Base-by-base conservation (phyloP, 2,113 vertebrate species). In the Corythaixoides concolor region DNA sequence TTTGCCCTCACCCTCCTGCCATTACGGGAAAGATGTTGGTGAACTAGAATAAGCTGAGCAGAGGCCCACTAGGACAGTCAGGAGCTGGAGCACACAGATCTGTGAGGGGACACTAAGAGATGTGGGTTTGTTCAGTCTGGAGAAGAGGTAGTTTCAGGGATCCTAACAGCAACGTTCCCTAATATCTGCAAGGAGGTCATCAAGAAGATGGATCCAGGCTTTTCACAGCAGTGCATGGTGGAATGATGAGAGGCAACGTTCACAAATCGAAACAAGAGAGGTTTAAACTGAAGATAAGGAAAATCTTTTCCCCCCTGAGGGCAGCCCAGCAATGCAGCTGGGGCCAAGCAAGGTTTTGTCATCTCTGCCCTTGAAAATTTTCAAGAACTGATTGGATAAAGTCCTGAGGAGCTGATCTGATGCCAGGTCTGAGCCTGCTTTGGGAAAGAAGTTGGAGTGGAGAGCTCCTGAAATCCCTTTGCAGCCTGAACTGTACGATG, bases 61-160 rank as follows among this genome's bases (percentile, higher is more conserved):
- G 37, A 78, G 18, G 33, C 11, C 23, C 32, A 8, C 35, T 13
- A 20, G 56, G 66, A 49, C 1, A 2, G 33, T 58, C 16, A 37
- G n/a, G 43, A 59, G 5, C 41, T 59, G 32, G 39, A 81, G 13
- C 33, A 32, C 15, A 13, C 5, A 0, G 1, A 1, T 37, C 35
- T 85, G 1, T 24, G 5, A 41, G 8, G 15, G 49, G n/a, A 26
- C 24, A 26, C 8, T 32, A n/a, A 59, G 28, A 8, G 32, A 35
- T 12, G 5, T 30, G 23, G 15, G 15, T 12, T 55, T 81, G 9
- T 32, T 90, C 26, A 47, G 18, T 49, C 10, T 49, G 33, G 59
- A 49, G 45, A 77, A 69, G 24, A 56, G 5, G 22, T 12, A 24
- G 6, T 81, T 86, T 75, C 35, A 66, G 58, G 9, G 5, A 3